Evolutionary conservation across 2,113 vertebrate species (phyloP).

Genomic region (Chitala chitala): DNA sequence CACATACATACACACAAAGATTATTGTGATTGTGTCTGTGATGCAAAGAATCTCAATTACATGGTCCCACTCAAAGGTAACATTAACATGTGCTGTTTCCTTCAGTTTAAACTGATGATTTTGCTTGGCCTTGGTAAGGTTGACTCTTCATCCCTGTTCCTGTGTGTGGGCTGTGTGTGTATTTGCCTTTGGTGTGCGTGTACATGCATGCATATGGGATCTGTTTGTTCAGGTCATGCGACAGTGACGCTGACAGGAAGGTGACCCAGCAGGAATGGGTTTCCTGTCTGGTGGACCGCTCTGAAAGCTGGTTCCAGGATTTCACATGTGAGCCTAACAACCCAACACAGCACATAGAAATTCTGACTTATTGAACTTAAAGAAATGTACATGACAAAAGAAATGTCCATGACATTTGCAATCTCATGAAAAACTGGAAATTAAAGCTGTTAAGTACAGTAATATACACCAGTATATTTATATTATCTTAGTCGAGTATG

Average conservation of each 20-base stretch:
- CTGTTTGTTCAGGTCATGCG: conserved; percentile 53
- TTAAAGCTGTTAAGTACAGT: background rate
- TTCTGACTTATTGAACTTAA: too few species aligned
- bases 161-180: conserved; percentile 7
- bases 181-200: background rate
- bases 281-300: conserved; percentile 56
- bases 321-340: conserved; percentile 54
- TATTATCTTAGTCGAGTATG: background rate
- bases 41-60: too few species aligned
- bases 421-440: too few species aligned
- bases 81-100: too few species aligned
- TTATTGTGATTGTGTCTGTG: too few species aligned
- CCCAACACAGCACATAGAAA: background rate
- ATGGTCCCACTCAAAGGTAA: too few species aligned
- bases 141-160: background rate
- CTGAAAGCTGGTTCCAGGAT: conserved; percentile 54
- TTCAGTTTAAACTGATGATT: too few species aligned
- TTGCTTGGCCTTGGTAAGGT: too few species aligned
- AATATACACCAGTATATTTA: background rate
- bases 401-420: too few species aligned
- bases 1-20: too few species aligned
- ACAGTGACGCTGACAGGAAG: conserved; percentile 60
- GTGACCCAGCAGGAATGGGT: conserved; percentile 66
- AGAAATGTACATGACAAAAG: too few species aligned
- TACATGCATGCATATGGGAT: background rate